These are phyloP conservation scores for Corydoras maculifer DNA, from an alignment of 2,113 vertebrate species.

Conservation along the genomic window DNA sequence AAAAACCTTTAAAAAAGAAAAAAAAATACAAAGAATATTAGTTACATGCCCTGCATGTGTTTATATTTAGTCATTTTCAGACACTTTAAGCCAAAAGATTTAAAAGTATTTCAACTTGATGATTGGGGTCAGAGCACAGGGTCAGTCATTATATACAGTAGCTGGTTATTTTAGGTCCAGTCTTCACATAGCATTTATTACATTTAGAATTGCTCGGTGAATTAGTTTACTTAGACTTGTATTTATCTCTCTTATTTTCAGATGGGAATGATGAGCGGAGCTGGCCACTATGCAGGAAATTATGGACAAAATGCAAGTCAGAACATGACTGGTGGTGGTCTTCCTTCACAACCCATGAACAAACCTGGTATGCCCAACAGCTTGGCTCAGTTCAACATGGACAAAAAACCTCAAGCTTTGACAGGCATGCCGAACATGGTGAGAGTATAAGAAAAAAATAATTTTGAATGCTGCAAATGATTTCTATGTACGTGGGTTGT, in stretches of 20 bases:
- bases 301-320: slow-evolving; percentile 83
- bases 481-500: too few relatives aligned
- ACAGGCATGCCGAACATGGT: slow-evolving; percentile 87
- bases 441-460: slow-evolving; percentile 36
- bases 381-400: slow-evolving; percentile 83
- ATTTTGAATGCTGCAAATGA: too few relatives aligned
- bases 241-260: slow-evolving; percentile 39
- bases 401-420: slow-evolving; percentile 86
- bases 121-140: too few relatives aligned
- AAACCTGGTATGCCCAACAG: slow-evolving; percentile 86
- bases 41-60: too few relatives aligned
- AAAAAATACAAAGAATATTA: too few relatives aligned
- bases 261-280: slow-evolving; percentile 92
- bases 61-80: too few relatives aligned
- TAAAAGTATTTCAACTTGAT: too few relatives aligned
- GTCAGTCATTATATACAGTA: too few relatives aligned
- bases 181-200: neutral
- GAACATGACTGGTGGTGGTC: slow-evolving; percentile 66
- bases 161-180: too few relatives aligned
- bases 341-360: slow-evolving; percentile 86
- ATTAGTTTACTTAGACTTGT: neutral
- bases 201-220: neutral
- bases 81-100: too few relatives aligned
- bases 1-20: too few relatives aligned
- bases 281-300: slow-evolving; percentile 78